Conservation (phyloP, 2,888 invertebrate species). For the Limnephilus rhombicus region DNA sequence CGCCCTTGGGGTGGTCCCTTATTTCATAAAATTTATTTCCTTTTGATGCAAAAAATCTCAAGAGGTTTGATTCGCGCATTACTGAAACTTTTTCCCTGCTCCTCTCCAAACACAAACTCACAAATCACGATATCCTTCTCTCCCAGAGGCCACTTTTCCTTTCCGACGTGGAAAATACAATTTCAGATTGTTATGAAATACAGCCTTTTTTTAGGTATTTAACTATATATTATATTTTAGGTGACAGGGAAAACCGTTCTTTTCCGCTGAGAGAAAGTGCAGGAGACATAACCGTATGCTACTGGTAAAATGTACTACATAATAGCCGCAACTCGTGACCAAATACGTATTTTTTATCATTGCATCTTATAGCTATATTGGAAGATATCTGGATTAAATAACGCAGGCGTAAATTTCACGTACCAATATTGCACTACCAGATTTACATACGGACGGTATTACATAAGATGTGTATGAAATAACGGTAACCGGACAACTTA, state of each 20-base stretch:
- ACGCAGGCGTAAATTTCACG: too few relatives aligned
- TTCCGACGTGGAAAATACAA: conserved; percentile 17
- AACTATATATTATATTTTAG: neutral
- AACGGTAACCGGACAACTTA: too few relatives aligned
- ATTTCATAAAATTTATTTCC: conserved; percentile 43
- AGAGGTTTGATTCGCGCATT: conserved; percentile 42
- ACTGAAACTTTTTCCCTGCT: conserved; percentile 36
- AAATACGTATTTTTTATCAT: neutral
- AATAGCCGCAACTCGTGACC: neutral
- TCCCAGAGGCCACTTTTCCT: neutral
- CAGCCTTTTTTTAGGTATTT: neutral
- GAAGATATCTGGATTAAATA: too few relatives aligned
- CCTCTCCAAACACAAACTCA: conserved; percentile 32
- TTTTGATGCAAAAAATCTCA: conserved; percentile 43
- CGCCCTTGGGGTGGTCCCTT: neutral
- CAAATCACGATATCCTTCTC: conserved; percentile 3
- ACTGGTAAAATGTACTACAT: neutral
- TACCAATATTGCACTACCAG: too few relatives aligned
- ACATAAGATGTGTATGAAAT: too few relatives aligned
- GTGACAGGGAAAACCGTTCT: neutral
- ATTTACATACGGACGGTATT: too few relatives aligned
- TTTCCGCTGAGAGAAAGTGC: neutral
- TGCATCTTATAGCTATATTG: neutral
- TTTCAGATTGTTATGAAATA: conserved; percentile 39
- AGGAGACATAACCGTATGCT: neutral